A percentile compares a stretch with the other conserved stretches of the same genome.
Conservation (phyloP, 2,797 vertebrate genomes). For the Hybognathus amarus region DNA sequence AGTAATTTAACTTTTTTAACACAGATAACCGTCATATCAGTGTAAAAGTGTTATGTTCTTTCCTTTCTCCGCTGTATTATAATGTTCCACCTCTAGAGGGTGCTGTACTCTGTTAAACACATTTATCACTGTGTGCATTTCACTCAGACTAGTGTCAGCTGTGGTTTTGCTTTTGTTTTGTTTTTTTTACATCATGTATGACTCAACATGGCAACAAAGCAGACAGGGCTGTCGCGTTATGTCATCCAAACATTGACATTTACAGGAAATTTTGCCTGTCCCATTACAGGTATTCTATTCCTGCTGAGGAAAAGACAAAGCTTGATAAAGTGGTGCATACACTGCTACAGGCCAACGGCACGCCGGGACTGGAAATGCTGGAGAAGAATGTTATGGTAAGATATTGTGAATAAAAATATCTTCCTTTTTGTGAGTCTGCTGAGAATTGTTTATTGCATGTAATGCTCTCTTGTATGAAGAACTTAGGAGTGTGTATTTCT, state of each 20-base stretch:
- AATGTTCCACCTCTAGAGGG: slow-evolving; percentile 12
- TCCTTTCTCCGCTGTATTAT: not conserved
- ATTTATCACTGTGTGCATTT: not conserved
- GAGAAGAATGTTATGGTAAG: slow-evolving; percentile 98
- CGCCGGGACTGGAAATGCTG: slow-evolving; percentile 98
- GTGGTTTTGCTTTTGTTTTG: not conserved
- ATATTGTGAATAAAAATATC: not conserved
- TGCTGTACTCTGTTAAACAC: not conserved
- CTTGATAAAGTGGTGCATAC: slow-evolving; percentile 99
- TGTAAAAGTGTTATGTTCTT: not conserved
- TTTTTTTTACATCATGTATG: slow-evolving; percentile 11
- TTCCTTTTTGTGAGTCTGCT: not conserved
- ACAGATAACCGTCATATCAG: not conserved
- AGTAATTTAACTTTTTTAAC: not conserved
- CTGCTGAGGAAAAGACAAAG: slow-evolving; percentile 98
- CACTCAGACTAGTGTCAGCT: not conserved
- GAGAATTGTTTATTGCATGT: not conserved
- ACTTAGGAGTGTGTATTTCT: not conserved
- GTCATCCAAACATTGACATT: slow-evolving; percentile 20
- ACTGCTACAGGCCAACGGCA: slow-evolving; percentile 98
- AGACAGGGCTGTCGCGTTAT: not conserved
- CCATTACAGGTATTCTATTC: slow-evolving; percentile 94
- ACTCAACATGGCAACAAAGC: slow-evolving; percentile 54
- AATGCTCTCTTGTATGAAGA: not conserved
- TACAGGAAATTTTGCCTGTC: slow-evolving; percentile 9